A percentile compares a stretch with the other conserved stretches of the same genome.
Evolutionary conservation across 2,797 vertebrate species (phyloP).

Genomic region (Esox masquinongy): DNA sequence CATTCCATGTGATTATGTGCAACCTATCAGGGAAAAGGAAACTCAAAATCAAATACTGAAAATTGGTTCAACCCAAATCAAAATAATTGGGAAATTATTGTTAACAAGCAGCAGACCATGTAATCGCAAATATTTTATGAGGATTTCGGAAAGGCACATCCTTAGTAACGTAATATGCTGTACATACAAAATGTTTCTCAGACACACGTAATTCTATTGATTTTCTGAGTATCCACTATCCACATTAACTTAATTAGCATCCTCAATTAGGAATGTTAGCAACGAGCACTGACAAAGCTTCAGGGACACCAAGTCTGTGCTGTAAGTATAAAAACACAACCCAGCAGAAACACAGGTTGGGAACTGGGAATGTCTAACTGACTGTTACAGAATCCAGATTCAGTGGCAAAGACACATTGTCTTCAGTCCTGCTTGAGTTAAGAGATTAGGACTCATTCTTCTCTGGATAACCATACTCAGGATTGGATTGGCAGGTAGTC

Average conservation of each 20-base stretch:
- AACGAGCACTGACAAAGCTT: background rate
- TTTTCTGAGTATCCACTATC: background rate
- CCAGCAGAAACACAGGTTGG: background rate
- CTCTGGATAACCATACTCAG: background rate
- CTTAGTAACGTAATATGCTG: background rate
- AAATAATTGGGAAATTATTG: background rate
- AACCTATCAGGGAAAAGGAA: slow-evolving; percentile 72
- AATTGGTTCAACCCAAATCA: background rate
- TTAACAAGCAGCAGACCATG: background rate
- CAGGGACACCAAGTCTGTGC: background rate
- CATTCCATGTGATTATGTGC: slow-evolving; percentile 96
- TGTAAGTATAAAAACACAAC: background rate
- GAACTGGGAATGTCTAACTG: background rate
- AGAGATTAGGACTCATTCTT: background rate
- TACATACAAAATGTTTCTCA: background rate
- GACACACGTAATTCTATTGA: background rate
- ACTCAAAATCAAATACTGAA: slow-evolving; percentile 22
- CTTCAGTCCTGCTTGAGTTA: background rate
- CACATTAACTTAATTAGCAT: slow-evolving; percentile 11
- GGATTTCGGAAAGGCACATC: background rate
- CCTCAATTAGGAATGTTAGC: slow-evolving; percentile 4
- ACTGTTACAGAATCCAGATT: background rate
- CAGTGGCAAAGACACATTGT: background rate
- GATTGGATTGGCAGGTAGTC: too few species aligned
- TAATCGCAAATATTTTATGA: background rate